Evolutionary conservation across 2,797 vertebrate genomes (phyloP).

Genomic region (Melanogrammus aeglefinus): DNA sequence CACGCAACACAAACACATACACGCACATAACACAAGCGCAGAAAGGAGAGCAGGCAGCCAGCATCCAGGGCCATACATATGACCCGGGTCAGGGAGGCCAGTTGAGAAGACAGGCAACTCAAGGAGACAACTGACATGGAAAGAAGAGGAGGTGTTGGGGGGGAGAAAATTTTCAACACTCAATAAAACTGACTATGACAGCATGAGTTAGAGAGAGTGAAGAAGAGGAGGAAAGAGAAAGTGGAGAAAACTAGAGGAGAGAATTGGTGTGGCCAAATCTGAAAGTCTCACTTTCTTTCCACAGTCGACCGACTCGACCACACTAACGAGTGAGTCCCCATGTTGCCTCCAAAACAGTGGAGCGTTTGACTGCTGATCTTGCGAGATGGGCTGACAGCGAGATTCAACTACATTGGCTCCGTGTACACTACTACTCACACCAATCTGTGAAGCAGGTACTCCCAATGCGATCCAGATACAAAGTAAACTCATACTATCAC

Average conservation of each 20-base stretch:
- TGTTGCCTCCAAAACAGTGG: constrained; percentile 9
- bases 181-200: constrained; percentile 71
- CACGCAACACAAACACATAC: constrained; percentile 20
- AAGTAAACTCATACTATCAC: background rate
- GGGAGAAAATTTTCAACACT: constrained; percentile 45
- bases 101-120: constrained; percentile 59
- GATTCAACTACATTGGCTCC: background rate
- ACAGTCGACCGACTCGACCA: constrained; percentile 9
- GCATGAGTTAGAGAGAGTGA: constrained; percentile 29
- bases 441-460: constrained; percentile 11
- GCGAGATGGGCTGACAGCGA: background rate
- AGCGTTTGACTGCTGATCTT: background rate
- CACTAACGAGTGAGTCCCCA: constrained; percentile 2
- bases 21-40: constrained; percentile 17
- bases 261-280: constrained; percentile 25
- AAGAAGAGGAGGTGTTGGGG: constrained; percentile 20
- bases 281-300: constrained; percentile 25
- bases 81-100: constrained; percentile 51
- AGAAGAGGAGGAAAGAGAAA: constrained; percentile 17
- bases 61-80: constrained; percentile 37
- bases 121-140: constrained; percentile 53
- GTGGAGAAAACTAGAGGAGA: constrained; percentile 22
- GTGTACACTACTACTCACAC: background rate
- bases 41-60: constrained; percentile 31
- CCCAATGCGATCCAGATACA: constrained; percentile 15